These are phyloP conservation scores for Eonycteris spelaea DNA, from an alignment of 2,113 vertebrate species.

Conservation along the genomic window DNA sequence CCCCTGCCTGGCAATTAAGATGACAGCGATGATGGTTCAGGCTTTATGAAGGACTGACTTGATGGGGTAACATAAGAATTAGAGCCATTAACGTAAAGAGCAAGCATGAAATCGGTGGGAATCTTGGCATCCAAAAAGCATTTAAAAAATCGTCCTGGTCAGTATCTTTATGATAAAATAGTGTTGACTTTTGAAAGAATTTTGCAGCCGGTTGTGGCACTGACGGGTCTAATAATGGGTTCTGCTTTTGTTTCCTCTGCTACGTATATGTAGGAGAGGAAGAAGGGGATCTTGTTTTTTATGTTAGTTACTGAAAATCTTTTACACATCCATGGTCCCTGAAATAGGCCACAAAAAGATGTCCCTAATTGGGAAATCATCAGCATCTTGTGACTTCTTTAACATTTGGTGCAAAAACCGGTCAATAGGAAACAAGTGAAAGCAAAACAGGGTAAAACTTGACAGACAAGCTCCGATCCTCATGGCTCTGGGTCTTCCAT, in stretches of 20 bases:
- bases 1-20: neutral
- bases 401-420: constrained; percentile 1
- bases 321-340: neutral
- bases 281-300: neutral
- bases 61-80: constrained; percentile 24
- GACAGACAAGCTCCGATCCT: constrained; percentile 24
- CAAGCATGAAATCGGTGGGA: neutral
- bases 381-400: neutral
- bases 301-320: neutral
- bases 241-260: neutral
- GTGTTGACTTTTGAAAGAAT: neutral
- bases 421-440: constrained; percentile 38
- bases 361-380: neutral
- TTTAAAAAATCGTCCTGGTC: neutral
- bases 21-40: neutral
- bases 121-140: neutral
- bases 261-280: neutral
- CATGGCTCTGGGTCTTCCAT: neutral
- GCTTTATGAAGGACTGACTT: constrained; percentile 40
- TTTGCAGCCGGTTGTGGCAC: accelerated
- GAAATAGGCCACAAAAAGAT: neutral
- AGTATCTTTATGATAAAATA: neutral
- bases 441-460: constrained; percentile 35
- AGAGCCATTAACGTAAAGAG: neutral
- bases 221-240: neutral